A percentile compares a stretch with the other conserved stretches of the same genome.
These are phyloP conservation scores for Pluvianellus socialis DNA, from an alignment of 2,113 vertebrate genomes.

Conservation along the genomic window DNA sequence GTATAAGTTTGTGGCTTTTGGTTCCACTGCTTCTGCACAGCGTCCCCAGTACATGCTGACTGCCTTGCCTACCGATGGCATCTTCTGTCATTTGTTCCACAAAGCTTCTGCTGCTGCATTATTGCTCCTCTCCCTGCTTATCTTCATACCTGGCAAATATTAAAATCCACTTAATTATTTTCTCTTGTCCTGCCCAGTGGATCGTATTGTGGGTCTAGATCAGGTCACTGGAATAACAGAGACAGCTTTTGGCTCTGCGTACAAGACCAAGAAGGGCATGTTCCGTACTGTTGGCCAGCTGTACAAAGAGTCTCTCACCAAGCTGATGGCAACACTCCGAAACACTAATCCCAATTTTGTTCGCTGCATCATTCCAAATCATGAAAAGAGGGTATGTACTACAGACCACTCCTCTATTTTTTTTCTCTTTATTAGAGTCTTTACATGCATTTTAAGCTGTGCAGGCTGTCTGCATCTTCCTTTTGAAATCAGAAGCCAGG, in stretches of 20 bases:
- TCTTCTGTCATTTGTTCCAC: constrained; percentile 48
- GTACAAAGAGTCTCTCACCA: constrained; percentile 96
- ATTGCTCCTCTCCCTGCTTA: background rate
- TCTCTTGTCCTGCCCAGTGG: constrained; percentile 77
- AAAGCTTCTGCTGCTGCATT: constrained; percentile 71
- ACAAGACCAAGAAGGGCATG: constrained; percentile 99
- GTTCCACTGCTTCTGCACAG: constrained; percentile 69
- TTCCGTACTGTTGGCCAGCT: constrained; percentile 95
- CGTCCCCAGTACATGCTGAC: constrained; percentile 41
- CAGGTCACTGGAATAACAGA: constrained; percentile 97
- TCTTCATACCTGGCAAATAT: background rate
- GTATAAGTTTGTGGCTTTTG: constrained; percentile 67
- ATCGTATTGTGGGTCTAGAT: constrained; percentile 96
- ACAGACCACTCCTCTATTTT: rapidly evolving
- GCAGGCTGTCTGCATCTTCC: background rate
- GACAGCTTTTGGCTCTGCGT: constrained; percentile 92
- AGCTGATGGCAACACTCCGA: constrained; percentile 95
- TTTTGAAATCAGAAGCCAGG: background rate
- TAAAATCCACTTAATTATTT: background rate
- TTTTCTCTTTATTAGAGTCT: background rate
- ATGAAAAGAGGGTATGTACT: constrained; percentile 90
- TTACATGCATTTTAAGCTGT: background rate
- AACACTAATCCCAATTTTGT: constrained; percentile 99
- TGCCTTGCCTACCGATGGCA: constrained; percentile 50
- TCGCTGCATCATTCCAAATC: constrained; percentile 98